Evolutionary conservation across 1,140 invertebrate genomes (phyloP).

Genomic region (Atta texana): DNA sequence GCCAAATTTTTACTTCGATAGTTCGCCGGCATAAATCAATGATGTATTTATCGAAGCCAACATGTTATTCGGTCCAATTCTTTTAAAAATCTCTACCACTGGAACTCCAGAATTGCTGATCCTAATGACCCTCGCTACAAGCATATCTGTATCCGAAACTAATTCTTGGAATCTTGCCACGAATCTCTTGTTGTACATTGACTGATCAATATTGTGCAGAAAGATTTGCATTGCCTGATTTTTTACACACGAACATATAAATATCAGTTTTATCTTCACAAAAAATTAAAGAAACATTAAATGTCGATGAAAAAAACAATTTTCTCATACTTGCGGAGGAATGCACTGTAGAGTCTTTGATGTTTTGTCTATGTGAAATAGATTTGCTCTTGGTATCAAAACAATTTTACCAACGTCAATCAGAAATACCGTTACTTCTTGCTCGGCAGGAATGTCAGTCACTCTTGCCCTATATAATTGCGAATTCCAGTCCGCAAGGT

Average conservation of each 20-base stretch:
- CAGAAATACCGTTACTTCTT: slow-evolving; percentile 79
- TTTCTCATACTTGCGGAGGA: slow-evolving; percentile 78
- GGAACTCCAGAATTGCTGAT: slow-evolving; percentile 74
- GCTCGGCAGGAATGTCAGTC: slow-evolving; percentile 72
- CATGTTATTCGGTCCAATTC: slow-evolving; percentile 86
- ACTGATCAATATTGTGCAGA: slow-evolving; percentile 85
- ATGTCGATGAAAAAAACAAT: not conserved
- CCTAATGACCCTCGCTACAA: slow-evolving; percentile 82
- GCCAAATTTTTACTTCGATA: slow-evolving; percentile 62
- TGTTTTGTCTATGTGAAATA: slow-evolving; percentile 82
- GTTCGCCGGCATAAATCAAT: slow-evolving; percentile 84
- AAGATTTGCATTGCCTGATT: slow-evolving; percentile 86
- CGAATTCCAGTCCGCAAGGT: slow-evolving; percentile 79
- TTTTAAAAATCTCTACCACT: slow-evolving; percentile 88
- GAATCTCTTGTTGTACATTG: slow-evolving; percentile 82
- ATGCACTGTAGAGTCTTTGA: slow-evolving; percentile 80
- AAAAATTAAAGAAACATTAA: slow-evolving; percentile 2
- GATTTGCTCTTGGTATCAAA: slow-evolving; percentile 67
- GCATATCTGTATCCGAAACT: slow-evolving; percentile 84
- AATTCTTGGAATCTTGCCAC: slow-evolving; percentile 84
- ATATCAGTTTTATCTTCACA: not conserved
- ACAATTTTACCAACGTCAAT: slow-evolving; percentile 85
- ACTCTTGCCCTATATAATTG: slow-evolving; percentile 81
- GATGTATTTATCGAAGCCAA: slow-evolving; percentile 89
- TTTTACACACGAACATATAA: slow-evolving; percentile 29